Base-by-base conservation (phyloP, 2,888 invertebrate species). In the Alloscopus bannaensis region DNA sequence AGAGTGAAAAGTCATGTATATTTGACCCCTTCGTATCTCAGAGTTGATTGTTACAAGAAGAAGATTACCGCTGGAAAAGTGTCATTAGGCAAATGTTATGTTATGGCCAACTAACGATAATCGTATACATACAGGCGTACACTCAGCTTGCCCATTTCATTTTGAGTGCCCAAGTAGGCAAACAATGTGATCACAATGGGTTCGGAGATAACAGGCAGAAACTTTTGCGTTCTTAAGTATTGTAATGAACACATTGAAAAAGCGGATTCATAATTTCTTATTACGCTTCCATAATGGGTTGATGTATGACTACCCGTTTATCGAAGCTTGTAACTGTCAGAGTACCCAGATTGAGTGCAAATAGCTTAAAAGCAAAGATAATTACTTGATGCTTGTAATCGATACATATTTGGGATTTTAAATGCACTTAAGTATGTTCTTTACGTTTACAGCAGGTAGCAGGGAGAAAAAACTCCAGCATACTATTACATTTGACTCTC, bases 1-100 rank as follows among this genome's bases (percentile, higher is more conserved):
- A 55, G 73, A 73, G 73, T 73, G 65, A 65, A 65, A 73, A 72
- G 64, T 62, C 72, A 52, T 65, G 73, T 65, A 64, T 55, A 16
- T 65, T 73, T 65, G 73, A 73, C 64, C 73, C 26, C 64, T 42
- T 60, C 64, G 18, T 42, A n/a, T n/a, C 42, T 42, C 18, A 42
- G 18, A 59, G 29, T 59, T 59, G 59, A 59, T 59, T 59, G 16
- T 59, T 13, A 18, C 2, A 6, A 28, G 26, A 55, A 42, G 2
- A 18, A 60, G 62, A 50, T 18, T 40, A 52, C 47, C 28, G 13
- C 71, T 73, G 73, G 71, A 72, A 52, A 65, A 42, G 42, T 65
- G 52, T 71, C 64, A 36, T 42, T 26, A 73, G 16, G 11, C 18
- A 31, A 31, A 22, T 13, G 42, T 20, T 6, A 31, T n/a, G n/a